These are phyloP conservation scores for Poecile atricapillus DNA, from an alignment of 2,113 vertebrate species.

Conservation along the genomic window DNA sequence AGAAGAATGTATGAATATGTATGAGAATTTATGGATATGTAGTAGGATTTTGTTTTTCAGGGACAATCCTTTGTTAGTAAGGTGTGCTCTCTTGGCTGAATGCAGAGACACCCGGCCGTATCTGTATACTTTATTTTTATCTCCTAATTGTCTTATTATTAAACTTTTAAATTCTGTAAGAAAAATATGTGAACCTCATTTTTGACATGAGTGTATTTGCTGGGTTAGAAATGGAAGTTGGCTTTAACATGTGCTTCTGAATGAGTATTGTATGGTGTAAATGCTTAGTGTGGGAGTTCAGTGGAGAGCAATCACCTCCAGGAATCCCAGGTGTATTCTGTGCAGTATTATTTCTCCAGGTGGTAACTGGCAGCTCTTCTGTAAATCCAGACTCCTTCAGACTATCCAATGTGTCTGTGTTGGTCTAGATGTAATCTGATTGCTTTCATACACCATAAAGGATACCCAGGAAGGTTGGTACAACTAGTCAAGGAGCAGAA, in stretches of 20 bases:
- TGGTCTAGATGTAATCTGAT: neutral
- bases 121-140: no score
- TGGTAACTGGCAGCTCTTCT: neutral
- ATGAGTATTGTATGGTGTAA: neutral
- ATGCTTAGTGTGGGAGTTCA: neutral
- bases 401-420: neutral
- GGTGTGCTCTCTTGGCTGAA: no score
- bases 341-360: neutral
- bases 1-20: no score
- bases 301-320: neutral
- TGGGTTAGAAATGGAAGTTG: neutral
- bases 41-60: no score
- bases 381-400: neutral
- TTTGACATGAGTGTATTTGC: neutral
- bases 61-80: no score
- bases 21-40: no score
- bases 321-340: neutral
- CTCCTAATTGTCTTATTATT: no score
- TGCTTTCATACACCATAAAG: neutral
- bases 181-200: no score
- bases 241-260: neutral
- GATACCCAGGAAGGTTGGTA: neutral
- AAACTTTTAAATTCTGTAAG: no score
- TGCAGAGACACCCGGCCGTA: no score
- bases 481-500: neutral